Evolutionary conservation across 2,888 invertebrate genomes (phyloP), one percentile per base, ranked within the genome.

Genomic region (Gonocerus acuteangulatus): DNA sequence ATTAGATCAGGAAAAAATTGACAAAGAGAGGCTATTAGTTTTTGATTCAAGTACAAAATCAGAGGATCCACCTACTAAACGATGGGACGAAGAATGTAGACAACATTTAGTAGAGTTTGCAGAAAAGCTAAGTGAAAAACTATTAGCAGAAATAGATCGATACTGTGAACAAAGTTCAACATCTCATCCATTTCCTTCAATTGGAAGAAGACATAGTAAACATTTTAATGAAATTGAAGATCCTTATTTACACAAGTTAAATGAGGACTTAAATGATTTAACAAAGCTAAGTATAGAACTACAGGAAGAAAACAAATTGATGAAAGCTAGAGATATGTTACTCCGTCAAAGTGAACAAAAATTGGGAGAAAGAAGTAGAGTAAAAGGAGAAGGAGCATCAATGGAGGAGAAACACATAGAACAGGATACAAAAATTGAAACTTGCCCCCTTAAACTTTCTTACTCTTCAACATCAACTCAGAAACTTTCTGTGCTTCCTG

Each of bases 101-200:
- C 82, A 82, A 69, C 86, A 88, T 71, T 76, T 89, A 64, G 84
- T 84, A 1, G 87, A 88, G 69, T 88, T 89, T 69, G 88, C 89
- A 1, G 89, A 89, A 71, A 84, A 86, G 71, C 75, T 89, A n/a
- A 87, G 87, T 71, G 87, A 87, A 71, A 88, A 88, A 72, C 75
- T 90, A 64, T 78, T 88, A 60, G 83, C 85, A 66, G 88, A 89
- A 74, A 83, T 89, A 65, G 87, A 89, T 70, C 70, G 71, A 61
- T 74, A 73, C 63, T 71, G 73, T 54, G 79, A 80, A 69, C 66
- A 67, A 63, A 65, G 49, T 60, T 64, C 61, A 44, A 62, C 54
- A 11, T 36, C 56, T 23, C 44, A 60, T 48, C 51, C 56, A 16
- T 21, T 65, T 11, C 66, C 66, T n/a, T 61, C 67, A 23, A 62